Base-by-base conservation (phyloP, 1,140 invertebrate species). In the Zaprionus ornatus region DNA sequence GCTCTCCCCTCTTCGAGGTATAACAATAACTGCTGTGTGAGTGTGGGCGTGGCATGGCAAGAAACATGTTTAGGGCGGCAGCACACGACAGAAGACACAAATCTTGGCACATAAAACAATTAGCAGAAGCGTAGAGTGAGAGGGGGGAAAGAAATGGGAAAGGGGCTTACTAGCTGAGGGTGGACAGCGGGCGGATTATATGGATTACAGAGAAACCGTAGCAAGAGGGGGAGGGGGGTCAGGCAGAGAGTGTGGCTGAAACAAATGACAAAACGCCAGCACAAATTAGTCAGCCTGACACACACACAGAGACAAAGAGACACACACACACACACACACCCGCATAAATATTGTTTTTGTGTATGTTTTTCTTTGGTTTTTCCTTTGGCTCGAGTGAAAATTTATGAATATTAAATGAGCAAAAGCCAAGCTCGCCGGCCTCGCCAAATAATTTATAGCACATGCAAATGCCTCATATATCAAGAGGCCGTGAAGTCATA, bases 81-180 rank as follows among this genome's bases (percentile, higher is more conserved):
- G 35, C 23, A 84, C 84, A 79, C 73, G 78, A 77, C 75, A 87
- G 80, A 57, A 79, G 85, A 90, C 85, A 90, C 86, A 90, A 90
- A 90, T 90, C 85, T 90, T 90, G 85, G 85, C 85, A 88, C 84
- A 88, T 90, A 88, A 87, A 87, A 87, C 84, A 88, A 88, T 88
- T 88, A 88, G 85, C 84, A 78, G 66, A 52, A 61, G 50, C 48
- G 25, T 4, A 55, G 50, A 40, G 4, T 13, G 15, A 54, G 21
- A 23, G 9, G 23, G 50, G 54, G 52, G 27, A 15, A 40, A 12
- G 29, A 32, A 6, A 42, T 25, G 9, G 79, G 56, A n/a, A 63
- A 45, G 23, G 55, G 56, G 65, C 42, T 25, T 21, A 10, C 29
- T 0, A 10, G 50, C 1, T 12, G n/a, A 17, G 52, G 42, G 12